Conservation (phyloP, 92 coral and sea anemone species). For the Desmophyllum pertusum region DNA sequence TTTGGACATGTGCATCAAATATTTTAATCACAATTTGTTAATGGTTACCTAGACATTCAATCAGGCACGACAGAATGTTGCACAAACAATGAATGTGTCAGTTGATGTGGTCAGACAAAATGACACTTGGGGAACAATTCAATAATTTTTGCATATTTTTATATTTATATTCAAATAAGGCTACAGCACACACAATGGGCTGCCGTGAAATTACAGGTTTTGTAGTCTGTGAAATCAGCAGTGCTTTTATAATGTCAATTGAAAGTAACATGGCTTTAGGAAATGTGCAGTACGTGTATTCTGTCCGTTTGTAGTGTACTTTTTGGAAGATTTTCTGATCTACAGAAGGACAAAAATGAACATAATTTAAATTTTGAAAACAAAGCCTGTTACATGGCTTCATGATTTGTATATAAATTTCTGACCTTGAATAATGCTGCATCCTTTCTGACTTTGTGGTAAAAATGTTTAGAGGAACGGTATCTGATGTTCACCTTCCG, state of each 20-base stretch:
- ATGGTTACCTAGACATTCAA: conserved; percentile 9
- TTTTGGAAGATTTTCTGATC: neutral
- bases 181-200: neutral
- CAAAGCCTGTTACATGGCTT: neutral
- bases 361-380: neutral
- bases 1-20: too few relatives aligned
- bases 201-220: conserved; percentile 1
- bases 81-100: conserved; percentile 6
- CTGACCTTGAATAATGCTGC: neutral
- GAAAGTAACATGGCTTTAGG: neutral
- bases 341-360: neutral
- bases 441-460: neutral
- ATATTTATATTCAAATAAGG: neutral
- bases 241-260: neutral
- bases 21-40: neutral
- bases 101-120: conserved; percentile 10
- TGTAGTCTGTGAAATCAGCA: neutral
- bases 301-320: neutral
- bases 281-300: too few relatives aligned
- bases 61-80: conserved; percentile 24
- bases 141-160: conserved; percentile 7
- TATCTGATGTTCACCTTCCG: neutral
- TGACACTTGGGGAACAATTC: neutral
- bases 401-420: neutral
- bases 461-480: neutral